These are phyloP conservation scores for Paradisaea rubra DNA, from an alignment of 2,113 vertebrate genomes.

Conservation along the genomic window DNA sequence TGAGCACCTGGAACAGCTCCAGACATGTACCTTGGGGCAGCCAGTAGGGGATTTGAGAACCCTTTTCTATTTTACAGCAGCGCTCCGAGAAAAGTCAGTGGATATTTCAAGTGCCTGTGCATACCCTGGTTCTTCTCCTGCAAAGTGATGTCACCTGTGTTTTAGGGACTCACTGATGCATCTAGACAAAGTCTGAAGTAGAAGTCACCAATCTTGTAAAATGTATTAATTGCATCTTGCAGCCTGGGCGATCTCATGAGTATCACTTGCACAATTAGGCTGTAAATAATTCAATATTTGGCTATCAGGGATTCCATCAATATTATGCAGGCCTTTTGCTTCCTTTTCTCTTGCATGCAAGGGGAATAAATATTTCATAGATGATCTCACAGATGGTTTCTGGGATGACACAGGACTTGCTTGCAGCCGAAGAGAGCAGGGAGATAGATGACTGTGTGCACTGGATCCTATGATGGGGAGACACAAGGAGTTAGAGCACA, in stretches of 20 bases:
- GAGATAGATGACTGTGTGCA: neutral
- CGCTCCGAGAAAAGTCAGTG: fast-evolving
- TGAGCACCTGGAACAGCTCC: neutral
- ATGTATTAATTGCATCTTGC: neutral
- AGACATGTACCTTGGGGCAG: neutral
- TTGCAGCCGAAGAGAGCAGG: neutral
- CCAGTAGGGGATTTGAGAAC: neutral
- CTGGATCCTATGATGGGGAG: neutral
- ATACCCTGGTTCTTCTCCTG: neutral
- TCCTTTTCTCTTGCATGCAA: neutral
- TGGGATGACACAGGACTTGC: neutral
- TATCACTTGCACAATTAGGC: neutral
- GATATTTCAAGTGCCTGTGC: neutral
- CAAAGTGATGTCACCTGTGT: neutral
- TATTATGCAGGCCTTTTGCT: neutral
- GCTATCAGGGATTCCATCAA: neutral
- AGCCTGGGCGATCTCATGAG: neutral
- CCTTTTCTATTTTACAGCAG: neutral
- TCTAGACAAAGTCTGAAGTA: neutral
- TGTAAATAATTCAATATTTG: conserved; percentile 44
- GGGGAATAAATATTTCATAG: conserved; percentile 26
- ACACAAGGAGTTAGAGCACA: fast-evolving
- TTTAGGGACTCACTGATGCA: neutral
- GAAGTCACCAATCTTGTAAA: neutral
- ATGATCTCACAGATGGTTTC: neutral